Evolutionary conservation across 2,797 vertebrate genomes (phyloP).

Genomic region (Sarcoramphus papa): DNA sequence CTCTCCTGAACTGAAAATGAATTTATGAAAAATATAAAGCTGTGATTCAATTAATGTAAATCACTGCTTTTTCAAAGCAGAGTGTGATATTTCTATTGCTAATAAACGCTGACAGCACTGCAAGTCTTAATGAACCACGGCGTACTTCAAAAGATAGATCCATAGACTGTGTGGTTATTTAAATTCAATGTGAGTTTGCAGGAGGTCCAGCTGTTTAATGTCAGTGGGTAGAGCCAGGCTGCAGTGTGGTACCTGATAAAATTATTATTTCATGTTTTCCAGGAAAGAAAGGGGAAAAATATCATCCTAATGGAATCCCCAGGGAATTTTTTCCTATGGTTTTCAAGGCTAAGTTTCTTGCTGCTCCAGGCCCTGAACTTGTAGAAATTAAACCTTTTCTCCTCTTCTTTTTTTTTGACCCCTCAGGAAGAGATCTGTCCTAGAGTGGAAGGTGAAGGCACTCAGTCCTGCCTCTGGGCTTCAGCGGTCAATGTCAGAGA

Average conservation of each 20-base stretch:
- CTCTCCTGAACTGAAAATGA: background rate
- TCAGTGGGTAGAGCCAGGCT: background rate
- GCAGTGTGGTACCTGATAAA: background rate
- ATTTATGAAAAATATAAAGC: background rate
- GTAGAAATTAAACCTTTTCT: slow-evolving; percentile 20
- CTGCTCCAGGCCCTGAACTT: background rate
- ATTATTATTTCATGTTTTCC: background rate
- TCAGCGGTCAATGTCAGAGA: slow-evolving; percentile 90
- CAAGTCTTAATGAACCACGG: background rate
- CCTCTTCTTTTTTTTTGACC: background rate
- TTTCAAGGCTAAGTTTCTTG: background rate
- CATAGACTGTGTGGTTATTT: background rate
- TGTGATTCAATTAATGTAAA: background rate
- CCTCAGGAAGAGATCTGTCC: slow-evolving; percentile 92
- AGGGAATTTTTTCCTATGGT: background rate
- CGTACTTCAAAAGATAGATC: background rate
- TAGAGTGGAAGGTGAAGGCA: slow-evolving; percentile 72
- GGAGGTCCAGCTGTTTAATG: background rate
- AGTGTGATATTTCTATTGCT: background rate
- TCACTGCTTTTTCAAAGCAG: background rate
- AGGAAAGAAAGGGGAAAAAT: background rate
- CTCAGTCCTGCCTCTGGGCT: slow-evolving; percentile 87
- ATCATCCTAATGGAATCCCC: background rate
- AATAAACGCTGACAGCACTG: slow-evolving; percentile 20
- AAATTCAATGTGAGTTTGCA: background rate